A percentile compares a stretch with the other conserved stretches of the same genome.
Conservation (phyloP, 2,888 invertebrate species). For the Lithodes maja region DNA sequence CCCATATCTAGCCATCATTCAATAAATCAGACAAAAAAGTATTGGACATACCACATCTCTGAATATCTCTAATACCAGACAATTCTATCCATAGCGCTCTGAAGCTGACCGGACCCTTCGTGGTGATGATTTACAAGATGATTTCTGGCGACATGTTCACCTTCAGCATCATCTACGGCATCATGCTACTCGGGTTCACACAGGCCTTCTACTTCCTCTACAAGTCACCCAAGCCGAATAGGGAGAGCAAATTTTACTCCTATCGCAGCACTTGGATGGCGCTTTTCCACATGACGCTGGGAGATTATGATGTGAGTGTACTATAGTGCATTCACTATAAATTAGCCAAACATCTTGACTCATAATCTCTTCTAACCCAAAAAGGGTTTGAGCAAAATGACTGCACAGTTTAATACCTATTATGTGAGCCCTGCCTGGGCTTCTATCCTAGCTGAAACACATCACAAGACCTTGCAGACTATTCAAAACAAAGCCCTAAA, state of each 20-base stretch:
- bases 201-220: conserved; percentile 97
- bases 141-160: conserved; percentile 98
- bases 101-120: conserved; percentile 96
- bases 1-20: too few species aligned
- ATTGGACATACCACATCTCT: too few species aligned
- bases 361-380: too few species aligned
- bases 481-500: too few species aligned
- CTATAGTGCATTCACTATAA: not conserved
- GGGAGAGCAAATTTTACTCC: conserved; percentile 87
- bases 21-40: too few species aligned
- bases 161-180: conserved; percentile 96
- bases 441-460: too few species aligned
- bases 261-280: conserved; percentile 98
- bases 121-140: conserved; percentile 99
- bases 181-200: conserved; percentile 96
- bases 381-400: too few species aligned
- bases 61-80: too few species aligned
- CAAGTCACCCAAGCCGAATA: conserved; percentile 86
- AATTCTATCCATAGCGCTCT: conserved; percentile 79
- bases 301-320: conserved; percentile 93
- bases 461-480: too few species aligned
- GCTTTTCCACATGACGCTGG: conserved; percentile 96
- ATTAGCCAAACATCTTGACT: too few species aligned
- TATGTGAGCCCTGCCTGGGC: too few species aligned
- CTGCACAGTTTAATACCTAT: too few species aligned